Evolutionary conservation across 1,140 invertebrate genomes (phyloP).

Genomic region (Musca domestica): DNA sequence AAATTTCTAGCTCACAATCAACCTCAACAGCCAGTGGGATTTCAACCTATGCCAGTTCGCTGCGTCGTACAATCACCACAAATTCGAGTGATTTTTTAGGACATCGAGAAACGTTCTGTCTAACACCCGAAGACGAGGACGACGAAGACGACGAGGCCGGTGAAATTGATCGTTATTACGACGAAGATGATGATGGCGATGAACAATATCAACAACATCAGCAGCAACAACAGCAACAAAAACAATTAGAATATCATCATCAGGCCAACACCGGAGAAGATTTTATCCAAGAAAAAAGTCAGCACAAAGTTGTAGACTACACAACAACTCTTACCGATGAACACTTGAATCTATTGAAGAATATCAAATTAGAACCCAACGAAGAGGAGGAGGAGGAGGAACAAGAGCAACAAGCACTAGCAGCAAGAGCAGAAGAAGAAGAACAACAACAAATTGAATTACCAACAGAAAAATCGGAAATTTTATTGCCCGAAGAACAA

Average conservation of each 20-base stretch:
- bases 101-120: conserved; percentile 52
- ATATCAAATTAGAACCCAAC: conserved; percentile 26
- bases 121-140: conserved; percentile 46
- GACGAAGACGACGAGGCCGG: conserved; percentile 30
- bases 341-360: conserved; percentile 22
- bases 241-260: background rate
- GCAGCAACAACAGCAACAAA: background rate
- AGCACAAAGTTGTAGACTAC: background rate
- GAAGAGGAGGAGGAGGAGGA: conserved; percentile 4
- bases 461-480: background rate
- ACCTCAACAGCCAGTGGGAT: conserved; percentile 52
- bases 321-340: background rate
- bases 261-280: background rate
- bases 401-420: background rate
- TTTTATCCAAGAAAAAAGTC: background rate
- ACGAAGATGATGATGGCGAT: conserved; percentile 11
- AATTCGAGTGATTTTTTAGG: conserved; percentile 54
- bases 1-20: conserved; percentile 54
- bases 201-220: background rate
- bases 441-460: background rate
- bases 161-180: background rate
- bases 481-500: background rate
- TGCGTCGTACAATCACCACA: conserved; percentile 50
- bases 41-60: conserved; percentile 52
- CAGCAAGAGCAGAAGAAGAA: background rate